A percentile compares a stretch with the other conserved stretches of the same genome.
Evolutionary conservation across 2,888 invertebrate species (phyloP).

Genomic region (Nezara viridula): DNA sequence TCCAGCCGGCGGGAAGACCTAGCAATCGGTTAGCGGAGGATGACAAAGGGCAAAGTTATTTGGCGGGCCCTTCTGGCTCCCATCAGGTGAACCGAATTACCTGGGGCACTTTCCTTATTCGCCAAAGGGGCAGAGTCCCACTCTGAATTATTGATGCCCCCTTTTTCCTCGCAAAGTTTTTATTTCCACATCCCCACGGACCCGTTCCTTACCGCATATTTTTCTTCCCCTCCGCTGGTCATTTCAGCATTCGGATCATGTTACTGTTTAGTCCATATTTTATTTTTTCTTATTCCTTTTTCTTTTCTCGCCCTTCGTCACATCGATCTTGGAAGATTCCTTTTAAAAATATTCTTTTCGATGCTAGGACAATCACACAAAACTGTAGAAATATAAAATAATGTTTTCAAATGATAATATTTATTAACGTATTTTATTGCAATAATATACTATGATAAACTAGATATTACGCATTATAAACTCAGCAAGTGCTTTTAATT

Average conservation of each 20-base stretch:
- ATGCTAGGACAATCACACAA: no score
- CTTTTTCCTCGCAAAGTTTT: conserved; percentile 1
- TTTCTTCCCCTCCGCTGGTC: conserved; percentile 43
- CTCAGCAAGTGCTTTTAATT: no score
- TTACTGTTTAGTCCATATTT: conserved; percentile 9
- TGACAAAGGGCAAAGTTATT: conserved; percentile 23
- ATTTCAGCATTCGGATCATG: conserved; percentile 36
- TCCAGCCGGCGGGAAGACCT: not conserved
- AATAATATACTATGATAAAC: no score
- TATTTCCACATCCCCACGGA: conserved; percentile 12
- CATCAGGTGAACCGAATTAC: conserved; percentile 35
- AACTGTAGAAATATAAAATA: no score
- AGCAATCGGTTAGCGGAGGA: conserved; percentile 16
- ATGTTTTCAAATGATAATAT: no score
- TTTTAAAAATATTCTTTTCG: not conserved
- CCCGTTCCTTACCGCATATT: conserved; percentile 2
- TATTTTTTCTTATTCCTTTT: not conserved
- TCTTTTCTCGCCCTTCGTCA: not conserved
- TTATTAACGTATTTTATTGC: no score
- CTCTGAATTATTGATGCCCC: conserved; percentile 39
- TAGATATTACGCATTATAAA: no score
- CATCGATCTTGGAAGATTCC: not conserved
- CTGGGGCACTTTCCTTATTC: conserved; percentile 40
- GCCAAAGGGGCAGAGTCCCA: conserved; percentile 21
- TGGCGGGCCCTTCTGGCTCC: not conserved